Base-by-base conservation (phyloP, 2,113 vertebrate genomes). In the Peromyscus californicus region DNA sequence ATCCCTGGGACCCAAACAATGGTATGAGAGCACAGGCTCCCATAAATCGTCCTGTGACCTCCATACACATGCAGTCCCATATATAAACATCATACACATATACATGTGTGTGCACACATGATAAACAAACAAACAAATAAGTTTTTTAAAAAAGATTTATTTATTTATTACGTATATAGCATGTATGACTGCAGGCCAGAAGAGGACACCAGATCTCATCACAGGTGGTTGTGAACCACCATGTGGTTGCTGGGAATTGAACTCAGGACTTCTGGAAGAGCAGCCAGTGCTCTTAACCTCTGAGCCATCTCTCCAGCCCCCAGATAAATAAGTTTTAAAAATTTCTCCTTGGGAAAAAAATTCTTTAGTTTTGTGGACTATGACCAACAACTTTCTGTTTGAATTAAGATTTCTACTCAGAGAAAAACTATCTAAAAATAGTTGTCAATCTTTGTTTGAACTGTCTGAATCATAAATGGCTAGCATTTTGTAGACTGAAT, bases 291-390 rank as follows among this genome's bases (percentile, higher is more conserved):
- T n/a, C n/a, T n/a, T n/a, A n/a, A n/a, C n/a, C n/a, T n/a, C n/a
- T n/a, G n/a, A n/a, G n/a, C n/a, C n/a, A n/a, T n/a, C n/a, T n/a
- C n/a, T n/a, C n/a, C n/a, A n/a, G 29, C 45, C 15, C 1, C 6
- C 10, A 54, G 8, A n/a, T 70, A 70, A n/a, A 39, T 45, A 39
- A 39, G 19, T 39, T 59, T 61, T 61, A 65, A 26, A 72, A 80
- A 42, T 2, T n/a, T 21, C 2, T 86, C 36, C 15, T 92, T 90
- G 22, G 54, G 54, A 36, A 69, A 72, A 72, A 72, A 82, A 36
- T 7, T 31, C 39, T 82, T 39, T 90, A 29, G 8, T 79, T 88
- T 92, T 89, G 51, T 90, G 63, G 90, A n/a, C 63, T 88, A 95
- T 94, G 57, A 51, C 78, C 3, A 91, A 69, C 63, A 67, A 19